Base-by-base conservation (phyloP, 1,140 invertebrate genomes). In the Penaeus chinensis region DNA sequence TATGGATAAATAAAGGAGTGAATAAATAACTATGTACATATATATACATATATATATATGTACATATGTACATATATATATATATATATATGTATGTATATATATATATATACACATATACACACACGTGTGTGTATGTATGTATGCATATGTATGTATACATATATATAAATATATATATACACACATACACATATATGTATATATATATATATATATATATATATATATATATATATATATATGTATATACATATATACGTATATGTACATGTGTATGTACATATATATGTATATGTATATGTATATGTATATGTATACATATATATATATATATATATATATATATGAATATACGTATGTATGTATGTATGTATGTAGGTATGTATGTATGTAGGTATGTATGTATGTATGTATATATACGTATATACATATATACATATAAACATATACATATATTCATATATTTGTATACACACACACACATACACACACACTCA, bases 141-240 rank as follows among this genome's bases (percentile, higher is more conserved):
- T 78, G 47, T 78, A 78, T 20, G 5, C 47, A 78, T 78, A 78
- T 37, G 5, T 78, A 78, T 78, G 47, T 78, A 32, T 78, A 78
- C 47, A 78, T 54, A 32, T 78, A 78, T 78, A 78, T 78, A 32
- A 2, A 78, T 42, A 78, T 78, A 32, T 54, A 78, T 78, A 78
- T 42, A 7, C 0, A 78, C 47, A 32, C 22, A 78, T 27, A 78
- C 22, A 47, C 47, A 47, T 42, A 78, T 42, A 54, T 78, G 22
- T 78, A 13, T 61, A 13, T 85, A 47, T 78, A 61, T 61, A 62
- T 24, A 42, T 60, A 20, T 85, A 78, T 61, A 61, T 61, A 77
- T 47, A 78, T 63, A 60, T 78, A 13, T 77, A 85, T 62, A 78
- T 60, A 22, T 78, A 79, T 32, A 85, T 78, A 85, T 85, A 85